Conservation (phyloP, 1,140 invertebrate species). For the Drosophila punjabiensis region DNA sequence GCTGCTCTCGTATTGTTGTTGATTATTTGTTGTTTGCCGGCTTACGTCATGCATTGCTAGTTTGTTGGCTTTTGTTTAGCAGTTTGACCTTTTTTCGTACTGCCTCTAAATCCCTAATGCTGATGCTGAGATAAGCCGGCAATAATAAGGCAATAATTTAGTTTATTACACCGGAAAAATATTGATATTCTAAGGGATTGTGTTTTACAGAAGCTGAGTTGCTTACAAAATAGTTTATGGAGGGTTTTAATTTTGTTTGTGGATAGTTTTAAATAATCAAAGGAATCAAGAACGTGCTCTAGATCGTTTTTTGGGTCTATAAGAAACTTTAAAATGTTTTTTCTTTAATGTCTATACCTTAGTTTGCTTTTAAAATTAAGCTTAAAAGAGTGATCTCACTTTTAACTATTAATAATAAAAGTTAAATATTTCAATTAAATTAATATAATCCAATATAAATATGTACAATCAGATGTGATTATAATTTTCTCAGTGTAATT, state of each 20-base stretch:
- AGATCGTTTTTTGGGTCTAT: neutral
- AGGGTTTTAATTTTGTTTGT: neutral
- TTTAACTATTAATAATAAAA: neutral
- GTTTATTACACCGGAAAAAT: constrained; percentile 23
- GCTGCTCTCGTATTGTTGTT: constrained; percentile 43
- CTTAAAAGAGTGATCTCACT: neutral
- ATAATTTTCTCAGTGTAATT: neutral
- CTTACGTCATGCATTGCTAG: constrained; percentile 61
- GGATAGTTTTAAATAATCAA: neutral
- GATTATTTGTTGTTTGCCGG: constrained; percentile 33
- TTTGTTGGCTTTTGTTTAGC: constrained; percentile 32
- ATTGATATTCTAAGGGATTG: neutral
- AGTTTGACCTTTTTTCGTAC: constrained; percentile 38
- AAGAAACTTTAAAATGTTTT: neutral
- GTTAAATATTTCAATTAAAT: no score
- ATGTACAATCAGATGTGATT: no score
- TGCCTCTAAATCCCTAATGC: constrained; percentile 37
- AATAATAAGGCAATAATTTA: constrained; percentile 25
- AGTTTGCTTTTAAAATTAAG: neutral
- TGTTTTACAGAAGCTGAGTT: neutral
- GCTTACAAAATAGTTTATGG: neutral
- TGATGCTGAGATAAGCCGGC: constrained; percentile 49
- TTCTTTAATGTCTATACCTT: neutral
- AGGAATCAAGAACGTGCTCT: neutral
- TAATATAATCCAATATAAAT: no score